Base-by-base conservation (phyloP, 2,797 vertebrate species). In the Tokudaia muenninki region DNA sequence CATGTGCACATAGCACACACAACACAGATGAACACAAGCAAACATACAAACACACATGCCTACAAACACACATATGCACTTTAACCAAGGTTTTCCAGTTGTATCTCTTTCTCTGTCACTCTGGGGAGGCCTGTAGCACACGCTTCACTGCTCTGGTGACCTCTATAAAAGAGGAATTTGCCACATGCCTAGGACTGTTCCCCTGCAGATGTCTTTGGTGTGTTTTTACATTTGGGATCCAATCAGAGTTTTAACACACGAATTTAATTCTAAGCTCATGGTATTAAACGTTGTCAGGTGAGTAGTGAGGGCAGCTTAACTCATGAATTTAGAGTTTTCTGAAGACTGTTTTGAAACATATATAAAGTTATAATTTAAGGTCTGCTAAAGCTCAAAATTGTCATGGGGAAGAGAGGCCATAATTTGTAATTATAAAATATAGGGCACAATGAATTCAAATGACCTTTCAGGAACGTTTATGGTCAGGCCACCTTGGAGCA, bases 331-430 rank as follows among this genome's bases (percentile, higher is more conserved):
- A 37, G 75, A 87, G 50, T 92, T 92, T 93, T 61, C 93, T 41
- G 57, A 94, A 72, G 79, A 44, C 44, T 90, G 29, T 52, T 93
- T 88, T 24, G n/a, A 92, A 92, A 87, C 78, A 57, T 6, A 57
- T 41, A 78, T 24, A 24, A 16, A 31, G 26, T 59, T 94, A 87
- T 94, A 81, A 86, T 82, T 82, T 95, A 89, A 95, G 94, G 92
- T 91, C 92, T 96, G 96, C 63, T 59, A 92, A 87, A 86, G 77
- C 95, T 94, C 94, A n/a, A 77, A 86, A 63, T 87, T 26, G 86
- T 87, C 79, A 11, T 34, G n/a, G 1, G 17, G 93, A 63, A 89
- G 89, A 94, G 63, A 80, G 94, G 24, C 37, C 24, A 0, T 59
- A 47, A 77, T 65, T 65, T 90, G 89, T 97, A 78, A 82, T 92